Percentiles rank a stretch among this genome's conserved stretches.
These are phyloP conservation scores for Orgyia antiqua DNA, from an alignment of 2,888 invertebrate species.

Conservation along the genomic window DNA sequence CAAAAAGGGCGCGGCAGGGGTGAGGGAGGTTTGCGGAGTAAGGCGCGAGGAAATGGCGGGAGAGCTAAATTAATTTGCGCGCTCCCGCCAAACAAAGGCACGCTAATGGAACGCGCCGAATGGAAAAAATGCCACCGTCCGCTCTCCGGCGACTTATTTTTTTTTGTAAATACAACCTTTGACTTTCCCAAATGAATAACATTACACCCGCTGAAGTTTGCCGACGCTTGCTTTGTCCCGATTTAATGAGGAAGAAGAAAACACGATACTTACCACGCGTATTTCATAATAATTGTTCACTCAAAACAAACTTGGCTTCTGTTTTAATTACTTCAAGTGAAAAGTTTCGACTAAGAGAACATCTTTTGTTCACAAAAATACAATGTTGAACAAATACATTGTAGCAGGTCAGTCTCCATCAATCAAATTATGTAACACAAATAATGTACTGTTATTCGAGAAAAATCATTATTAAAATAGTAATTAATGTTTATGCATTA, in stretches of 20 bases:
- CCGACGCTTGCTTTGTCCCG: slow-evolving; percentile 61
- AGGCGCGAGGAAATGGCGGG: slow-evolving; percentile 72
- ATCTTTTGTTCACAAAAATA: slow-evolving; percentile 30
- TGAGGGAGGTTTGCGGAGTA: slow-evolving; percentile 43
- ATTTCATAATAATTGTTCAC: slow-evolving; percentile 50
- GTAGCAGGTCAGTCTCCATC: no score
- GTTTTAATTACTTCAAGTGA: slow-evolving; percentile 52
- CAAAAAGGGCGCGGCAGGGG: slow-evolving; percentile 71
- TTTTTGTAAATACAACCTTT: slow-evolving; percentile 75
- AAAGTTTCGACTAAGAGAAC: slow-evolving; percentile 39
- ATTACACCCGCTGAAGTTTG: slow-evolving; percentile 70
- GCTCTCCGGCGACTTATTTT: slow-evolving; percentile 73
- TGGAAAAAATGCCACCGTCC: slow-evolving; percentile 79
- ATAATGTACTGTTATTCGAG: no score
- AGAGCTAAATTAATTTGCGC: slow-evolving; percentile 79
- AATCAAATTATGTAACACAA: no score
- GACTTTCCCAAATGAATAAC: slow-evolving; percentile 76
- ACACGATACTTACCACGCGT: slow-evolving; percentile 50
- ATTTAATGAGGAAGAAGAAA: slow-evolving; percentile 66
- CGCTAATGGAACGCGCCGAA: slow-evolving; percentile 79
- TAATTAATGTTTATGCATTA: no score
- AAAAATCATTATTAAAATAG: no score
- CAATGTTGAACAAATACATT: slow-evolving; percentile 9
- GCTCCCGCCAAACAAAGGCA: slow-evolving; percentile 78
- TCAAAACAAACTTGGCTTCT: slow-evolving; percentile 53